A percentile compares a stretch with the other conserved stretches of the same genome.
Evolutionary conservation across 2,113 vertebrate species (phyloP).

Genomic region (Jaculus jaculus): DNA sequence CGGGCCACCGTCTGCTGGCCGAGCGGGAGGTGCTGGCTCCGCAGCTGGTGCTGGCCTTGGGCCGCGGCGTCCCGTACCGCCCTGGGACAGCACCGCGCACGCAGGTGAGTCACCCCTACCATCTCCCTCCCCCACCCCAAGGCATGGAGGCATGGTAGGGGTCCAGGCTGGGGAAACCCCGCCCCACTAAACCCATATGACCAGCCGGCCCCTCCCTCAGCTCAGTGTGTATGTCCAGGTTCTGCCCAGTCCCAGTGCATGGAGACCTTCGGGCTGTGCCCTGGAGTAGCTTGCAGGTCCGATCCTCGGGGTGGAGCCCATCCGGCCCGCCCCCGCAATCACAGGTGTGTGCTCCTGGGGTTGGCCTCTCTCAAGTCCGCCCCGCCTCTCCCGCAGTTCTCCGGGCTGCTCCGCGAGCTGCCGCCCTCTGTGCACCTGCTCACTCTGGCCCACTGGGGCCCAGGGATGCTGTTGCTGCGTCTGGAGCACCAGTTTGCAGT

Average conservation of each 20-base stretch:
- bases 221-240: too few relatives aligned
- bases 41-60: slow-evolving; percentile 83
- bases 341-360: too few relatives aligned
- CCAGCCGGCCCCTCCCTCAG: background rate
- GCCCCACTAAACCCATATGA: too few relatives aligned
- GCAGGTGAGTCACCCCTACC: slow-evolving; percentile 59
- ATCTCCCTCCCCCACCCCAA: too few relatives aligned
- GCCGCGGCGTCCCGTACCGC: slow-evolving; percentile 63
- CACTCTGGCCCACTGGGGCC: slow-evolving; percentile 89
- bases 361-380: too few relatives aligned
- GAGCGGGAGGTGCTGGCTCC: slow-evolving; percentile 88
- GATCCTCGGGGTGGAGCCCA: too few relatives aligned
- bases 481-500: slow-evolving; percentile 92
- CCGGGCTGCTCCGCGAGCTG: slow-evolving; percentile 86
- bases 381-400: slow-evolving; percentile 85
- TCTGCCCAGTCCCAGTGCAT: too few relatives aligned
- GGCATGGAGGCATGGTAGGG: too few relatives aligned
- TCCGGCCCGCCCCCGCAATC: too few relatives aligned
- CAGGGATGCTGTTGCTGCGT: slow-evolving; percentile 85
- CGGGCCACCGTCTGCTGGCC: slow-evolving; percentile 86
- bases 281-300: too few relatives aligned
- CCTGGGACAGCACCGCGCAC: slow-evolving; percentile 36
- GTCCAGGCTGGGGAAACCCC: too few relatives aligned
- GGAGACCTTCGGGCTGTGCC: too few relatives aligned
- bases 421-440: slow-evolving; percentile 91